A percentile compares a stretch with the other conserved stretches of the same genome.
Conservation (phyloP, 2,797 vertebrate genomes). For the Meda fulgida region DNA sequence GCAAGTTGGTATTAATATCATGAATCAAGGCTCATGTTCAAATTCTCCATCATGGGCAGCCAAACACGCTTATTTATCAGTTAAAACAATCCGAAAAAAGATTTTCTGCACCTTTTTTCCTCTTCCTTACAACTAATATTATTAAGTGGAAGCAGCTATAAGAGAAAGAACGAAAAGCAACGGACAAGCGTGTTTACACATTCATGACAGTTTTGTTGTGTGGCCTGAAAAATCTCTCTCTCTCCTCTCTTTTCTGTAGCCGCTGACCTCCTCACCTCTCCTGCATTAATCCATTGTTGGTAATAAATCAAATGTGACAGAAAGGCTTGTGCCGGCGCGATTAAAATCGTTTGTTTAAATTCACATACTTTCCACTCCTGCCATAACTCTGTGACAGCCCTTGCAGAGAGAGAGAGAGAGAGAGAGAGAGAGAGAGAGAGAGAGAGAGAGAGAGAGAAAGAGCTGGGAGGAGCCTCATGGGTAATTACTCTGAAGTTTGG, state of each 20-base stretch:
- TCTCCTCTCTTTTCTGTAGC: constrained; percentile 47
- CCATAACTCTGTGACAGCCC: constrained; percentile 66
- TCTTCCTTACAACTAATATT: constrained; percentile 11
- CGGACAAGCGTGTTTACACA: constrained; percentile 27
- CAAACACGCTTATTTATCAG: neutral
- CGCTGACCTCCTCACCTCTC: constrained; percentile 67
- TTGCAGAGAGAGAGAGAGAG: constrained; percentile 11
- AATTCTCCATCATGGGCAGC: neutral
- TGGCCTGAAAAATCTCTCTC: constrained; percentile 42
- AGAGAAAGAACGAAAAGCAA: constrained; percentile 6
- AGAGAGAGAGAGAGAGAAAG: constrained; percentile 39
- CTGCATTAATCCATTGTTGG: constrained; percentile 69
- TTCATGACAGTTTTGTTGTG: constrained; percentile 36
- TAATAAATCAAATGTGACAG: constrained; percentile 82
- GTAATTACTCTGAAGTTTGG: constrained; percentile 65
- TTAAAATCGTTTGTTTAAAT: constrained; percentile 83
- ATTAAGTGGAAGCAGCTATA: constrained; percentile 20
- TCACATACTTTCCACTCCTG: constrained; percentile 72
- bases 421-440: constrained; percentile 49
- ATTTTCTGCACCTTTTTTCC: neutral
- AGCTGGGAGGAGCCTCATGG: constrained; percentile 61
- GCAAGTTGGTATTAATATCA: neutral
- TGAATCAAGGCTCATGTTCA: neutral
- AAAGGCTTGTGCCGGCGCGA: constrained; percentile 71
- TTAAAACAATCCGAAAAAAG: neutral